Percentiles rank a stretch among this genome's conserved stretches.
Conservation (phyloP, 1,140 invertebrate genomes). For the Daktulosphaira vitifoliae region DNA sequence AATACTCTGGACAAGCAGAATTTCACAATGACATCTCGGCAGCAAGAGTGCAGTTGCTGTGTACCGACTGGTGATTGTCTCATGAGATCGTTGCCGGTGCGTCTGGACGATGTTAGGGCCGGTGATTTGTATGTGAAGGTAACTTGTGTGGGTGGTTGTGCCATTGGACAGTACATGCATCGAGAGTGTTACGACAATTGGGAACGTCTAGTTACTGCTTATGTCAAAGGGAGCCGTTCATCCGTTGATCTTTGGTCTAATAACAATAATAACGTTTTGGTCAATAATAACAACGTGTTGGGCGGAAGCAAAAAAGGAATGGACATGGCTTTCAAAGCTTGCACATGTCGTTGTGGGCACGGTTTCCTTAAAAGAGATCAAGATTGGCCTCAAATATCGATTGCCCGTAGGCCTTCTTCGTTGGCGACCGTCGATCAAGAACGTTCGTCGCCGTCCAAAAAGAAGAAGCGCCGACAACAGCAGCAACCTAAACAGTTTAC, state of each 20-base stretch:
- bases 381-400: slow-evolving; percentile 64
- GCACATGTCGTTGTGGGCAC: slow-evolving; percentile 75
- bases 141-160: slow-evolving; percentile 87
- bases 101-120: slow-evolving; percentile 54
- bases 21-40: slow-evolving; percentile 43
- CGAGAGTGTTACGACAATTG: slow-evolving; percentile 87
- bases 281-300: slow-evolving; percentile 77
- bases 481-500: slow-evolving; percentile 54
- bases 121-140: slow-evolving; percentile 69
- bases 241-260: slow-evolving; percentile 96
- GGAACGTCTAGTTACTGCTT: slow-evolving; percentile 79
- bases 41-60: slow-evolving; percentile 73
- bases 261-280: slow-evolving; percentile 90
- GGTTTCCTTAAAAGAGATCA: slow-evolving; percentile 91
- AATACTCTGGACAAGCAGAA: neutral
- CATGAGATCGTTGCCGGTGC: slow-evolving; percentile 54
- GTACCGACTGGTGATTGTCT: slow-evolving; percentile 61
- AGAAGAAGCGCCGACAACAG: slow-evolving; percentile 64
- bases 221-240: slow-evolving; percentile 87
- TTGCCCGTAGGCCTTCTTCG: slow-evolving; percentile 44
- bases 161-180: slow-evolving; percentile 84
- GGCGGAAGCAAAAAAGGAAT: slow-evolving; percentile 90
- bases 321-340: slow-evolving; percentile 83
- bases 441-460: slow-evolving; percentile 49
- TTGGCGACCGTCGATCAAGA: slow-evolving; percentile 46